Evolutionary conservation across 2,888 invertebrate species (phyloP), one percentile per base, ranked within the genome.

Genomic region (Meghimatium bilineatum): DNA sequence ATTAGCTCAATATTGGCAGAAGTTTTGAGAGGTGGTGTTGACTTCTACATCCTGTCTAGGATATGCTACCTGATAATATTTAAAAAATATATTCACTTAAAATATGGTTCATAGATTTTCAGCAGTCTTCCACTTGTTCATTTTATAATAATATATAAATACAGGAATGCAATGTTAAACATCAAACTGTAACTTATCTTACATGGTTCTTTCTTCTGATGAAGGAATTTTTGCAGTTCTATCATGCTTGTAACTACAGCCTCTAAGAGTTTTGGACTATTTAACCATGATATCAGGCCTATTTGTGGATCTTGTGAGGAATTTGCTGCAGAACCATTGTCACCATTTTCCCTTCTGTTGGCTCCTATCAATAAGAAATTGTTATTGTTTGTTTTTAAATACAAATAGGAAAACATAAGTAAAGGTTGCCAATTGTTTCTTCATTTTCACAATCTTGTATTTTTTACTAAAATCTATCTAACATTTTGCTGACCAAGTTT

Each of bases 251-350:
- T 84, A 3, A 90, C 85, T 6, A 91, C 88, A n/a, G 89, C 89
- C 60, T 90, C 88, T 8, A 90, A 85, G n/a, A 93, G 88, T 36
- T 90, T 90, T 26, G 89, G 81, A 84, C 91, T 92, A 29, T 89
- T 88, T 78, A 93, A 85, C 92, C 92, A 93, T 32, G 66, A n/a
- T 32, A n/a, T 36, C 56, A 83, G 52, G 69, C 34, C 38, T 0
- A 14, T 60, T 36, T 83, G 75, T 5, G 71, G 29, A 5, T 78
- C 77, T 34, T 69, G 26, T 26, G 77, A 49, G 29, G 67, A n/a
- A 36, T 44, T 34, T 26, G 72, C 14, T 71, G 34, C 12, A n/a
- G n/a, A 60, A 44, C 44, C 74, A 20, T 38, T 49, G 52, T 80
- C 75, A 3, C 69, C 85, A 44, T 81, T 81, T n/a, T 63, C 66